These are phyloP conservation scores for Pseudachorutes palmiensis DNA, from an alignment of 1,140 invertebrate species.

Conservation along the genomic window DNA sequence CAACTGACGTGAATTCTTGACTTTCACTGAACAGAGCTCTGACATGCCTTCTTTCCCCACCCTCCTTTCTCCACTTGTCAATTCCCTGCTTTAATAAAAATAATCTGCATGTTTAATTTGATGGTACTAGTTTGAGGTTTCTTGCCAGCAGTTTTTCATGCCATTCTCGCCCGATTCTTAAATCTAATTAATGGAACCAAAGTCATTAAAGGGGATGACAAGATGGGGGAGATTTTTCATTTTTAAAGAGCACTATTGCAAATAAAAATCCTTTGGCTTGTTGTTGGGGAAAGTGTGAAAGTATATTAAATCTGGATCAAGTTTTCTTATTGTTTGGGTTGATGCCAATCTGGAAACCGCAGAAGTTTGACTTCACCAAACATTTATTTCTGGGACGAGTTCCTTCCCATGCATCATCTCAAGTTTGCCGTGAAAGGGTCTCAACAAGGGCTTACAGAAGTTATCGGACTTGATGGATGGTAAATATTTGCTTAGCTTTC, in stretches of 20 bases:
- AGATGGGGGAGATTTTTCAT: not conserved
- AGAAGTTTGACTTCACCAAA: not conserved
- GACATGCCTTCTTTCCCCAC: slow-evolving; percentile 7
- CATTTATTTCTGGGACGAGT: slow-evolving; percentile 7
- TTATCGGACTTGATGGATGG: slow-evolving; percentile 22
- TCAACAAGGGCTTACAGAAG: not conserved
- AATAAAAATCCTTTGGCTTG: not conserved
- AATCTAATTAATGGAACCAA: too few species aligned
- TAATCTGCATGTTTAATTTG: slow-evolving; percentile 10
- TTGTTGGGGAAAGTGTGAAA: not conserved
- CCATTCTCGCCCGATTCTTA: too few species aligned
- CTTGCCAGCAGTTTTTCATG: not conserved
- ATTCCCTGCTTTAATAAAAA: not conserved
- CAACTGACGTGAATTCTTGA: too few species aligned
- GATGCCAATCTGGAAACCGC: not conserved
- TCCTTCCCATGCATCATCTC: slow-evolving; percentile 5
- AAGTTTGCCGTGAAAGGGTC: too few species aligned
- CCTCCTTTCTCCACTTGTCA: not conserved
- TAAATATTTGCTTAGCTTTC: slow-evolving; percentile 37
- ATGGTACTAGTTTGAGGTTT: not conserved
- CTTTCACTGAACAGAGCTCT: too few species aligned
- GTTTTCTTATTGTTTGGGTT: not conserved
- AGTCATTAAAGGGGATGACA: not conserved
- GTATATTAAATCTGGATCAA: not conserved
- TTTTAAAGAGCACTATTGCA: not conserved